Conservation (phyloP, 2,797 vertebrate species). For the Macropodus opercularis region DNA sequence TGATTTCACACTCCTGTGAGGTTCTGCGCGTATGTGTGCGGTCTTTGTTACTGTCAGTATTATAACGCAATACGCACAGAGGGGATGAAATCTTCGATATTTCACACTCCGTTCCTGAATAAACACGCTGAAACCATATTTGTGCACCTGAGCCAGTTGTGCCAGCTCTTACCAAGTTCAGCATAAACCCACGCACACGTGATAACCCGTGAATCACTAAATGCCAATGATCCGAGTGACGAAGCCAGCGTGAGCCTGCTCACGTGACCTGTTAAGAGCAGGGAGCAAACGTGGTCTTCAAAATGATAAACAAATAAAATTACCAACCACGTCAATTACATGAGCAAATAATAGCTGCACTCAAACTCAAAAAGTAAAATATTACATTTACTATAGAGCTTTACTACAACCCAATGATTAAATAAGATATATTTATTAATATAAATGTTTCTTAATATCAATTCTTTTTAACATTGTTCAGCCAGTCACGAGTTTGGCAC, state of each 20-base stretch:
- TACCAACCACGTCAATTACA: too few relatives aligned
- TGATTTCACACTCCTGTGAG: conserved; percentile 58
- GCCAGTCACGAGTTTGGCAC: background rate
- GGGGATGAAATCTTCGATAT: conserved; percentile 29
- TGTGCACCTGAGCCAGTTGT: background rate
- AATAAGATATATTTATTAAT: too few relatives aligned
- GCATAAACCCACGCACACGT: background rate
- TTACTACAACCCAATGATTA: too few relatives aligned
- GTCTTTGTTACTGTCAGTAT: conserved; percentile 29
- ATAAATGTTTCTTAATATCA: too few relatives aligned
- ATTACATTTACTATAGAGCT: too few relatives aligned
- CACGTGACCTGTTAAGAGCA: too few relatives aligned
- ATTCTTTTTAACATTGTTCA: conserved; percentile 1
- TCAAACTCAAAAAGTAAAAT: too few relatives aligned
- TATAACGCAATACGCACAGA: conserved; percentile 27
- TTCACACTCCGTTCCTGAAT: conserved; percentile 24
- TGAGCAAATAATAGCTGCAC: too few relatives aligned
- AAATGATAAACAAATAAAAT: too few relatives aligned
- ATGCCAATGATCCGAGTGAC: background rate
- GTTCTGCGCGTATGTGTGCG: conserved; percentile 17
- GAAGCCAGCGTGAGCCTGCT: too few relatives aligned
- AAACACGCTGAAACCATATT: conserved; percentile 6
- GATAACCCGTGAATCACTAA: background rate
- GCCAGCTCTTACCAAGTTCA: background rate
- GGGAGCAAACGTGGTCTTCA: too few relatives aligned